phyloP scores from a whole-genome alignment of 2,888 invertebrate genomes.

The Noctuana brunneofusca region DNA sequence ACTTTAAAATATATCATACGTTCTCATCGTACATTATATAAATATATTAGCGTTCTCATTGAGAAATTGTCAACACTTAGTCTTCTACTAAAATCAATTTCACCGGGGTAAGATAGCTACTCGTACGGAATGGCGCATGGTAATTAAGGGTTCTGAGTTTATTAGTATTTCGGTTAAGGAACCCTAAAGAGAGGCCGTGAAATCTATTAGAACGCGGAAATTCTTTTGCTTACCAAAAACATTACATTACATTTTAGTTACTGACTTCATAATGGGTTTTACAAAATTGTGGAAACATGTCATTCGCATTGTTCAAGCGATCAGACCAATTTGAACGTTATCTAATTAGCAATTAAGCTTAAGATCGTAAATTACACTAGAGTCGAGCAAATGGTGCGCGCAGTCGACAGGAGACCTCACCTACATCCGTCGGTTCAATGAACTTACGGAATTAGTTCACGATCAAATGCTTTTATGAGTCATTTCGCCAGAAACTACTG shows the following conservation, averaged over 20 bases:
- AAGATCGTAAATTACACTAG: conserved; percentile 25
- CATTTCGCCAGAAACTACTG: conserved; percentile 21
- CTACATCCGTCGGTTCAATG: conserved; percentile 42
- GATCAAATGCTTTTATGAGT: conserved; percentile 37
- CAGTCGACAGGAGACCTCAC: conserved; percentile 42
- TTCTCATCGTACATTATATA: no score
- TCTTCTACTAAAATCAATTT: no score
- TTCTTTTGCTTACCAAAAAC: not conserved
- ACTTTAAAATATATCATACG: no score
- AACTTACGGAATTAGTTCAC: conserved; percentile 43
- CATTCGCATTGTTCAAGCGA: not conserved
- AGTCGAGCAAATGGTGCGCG: conserved; percentile 23
- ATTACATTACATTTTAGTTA: no score
- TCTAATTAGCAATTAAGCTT: not conserved
- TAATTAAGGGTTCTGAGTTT: not conserved
- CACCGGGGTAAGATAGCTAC: no score
- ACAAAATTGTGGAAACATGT: not conserved
- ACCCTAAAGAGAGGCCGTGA: not conserved
- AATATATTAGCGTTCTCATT: no score
- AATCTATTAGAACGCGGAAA: not conserved
- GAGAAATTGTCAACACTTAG: no score
- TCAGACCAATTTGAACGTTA: conserved; percentile 28
- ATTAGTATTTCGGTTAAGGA: not conserved
- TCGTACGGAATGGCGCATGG: no score
- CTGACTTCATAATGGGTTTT: not conserved